Conservation (phyloP, 2,797 vertebrate genomes). For the Chanos chanos region DNA sequence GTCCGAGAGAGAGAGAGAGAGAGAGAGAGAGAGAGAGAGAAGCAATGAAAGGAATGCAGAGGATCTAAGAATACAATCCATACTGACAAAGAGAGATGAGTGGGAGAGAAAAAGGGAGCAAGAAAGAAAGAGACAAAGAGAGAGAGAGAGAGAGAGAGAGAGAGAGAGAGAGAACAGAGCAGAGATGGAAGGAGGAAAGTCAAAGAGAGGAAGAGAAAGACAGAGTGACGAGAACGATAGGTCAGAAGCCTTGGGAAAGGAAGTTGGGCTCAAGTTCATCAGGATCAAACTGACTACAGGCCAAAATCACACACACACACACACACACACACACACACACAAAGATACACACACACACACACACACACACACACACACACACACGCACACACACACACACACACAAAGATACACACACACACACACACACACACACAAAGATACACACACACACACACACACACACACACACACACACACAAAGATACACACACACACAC, state of each 20-base stretch:
- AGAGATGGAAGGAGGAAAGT: neutral
- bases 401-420: neutral
- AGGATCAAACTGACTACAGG: neutral
- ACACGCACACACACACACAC: neutral
- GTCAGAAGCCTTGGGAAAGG: constrained; percentile 7
- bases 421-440: no score
- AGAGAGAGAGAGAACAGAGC: neutral
- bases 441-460: no score
- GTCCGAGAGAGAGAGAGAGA: neutral
- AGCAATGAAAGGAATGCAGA: neutral
- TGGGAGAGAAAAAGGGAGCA: neutral
- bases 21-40: neutral
- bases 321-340: neutral
- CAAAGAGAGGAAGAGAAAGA: neutral
- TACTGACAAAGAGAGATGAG: neutral
- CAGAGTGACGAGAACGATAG: neutral
- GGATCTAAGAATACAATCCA: neutral
- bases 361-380: neutral
- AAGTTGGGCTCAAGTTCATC: neutral
- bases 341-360: neutral
- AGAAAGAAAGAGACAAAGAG: neutral
- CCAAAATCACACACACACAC: constrained; percentile 6
- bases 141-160: neutral
- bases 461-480: no score
- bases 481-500: no score